phyloP scores from a whole-genome alignment of 2,797 vertebrate species.

The Octomys mimax region DNA sequence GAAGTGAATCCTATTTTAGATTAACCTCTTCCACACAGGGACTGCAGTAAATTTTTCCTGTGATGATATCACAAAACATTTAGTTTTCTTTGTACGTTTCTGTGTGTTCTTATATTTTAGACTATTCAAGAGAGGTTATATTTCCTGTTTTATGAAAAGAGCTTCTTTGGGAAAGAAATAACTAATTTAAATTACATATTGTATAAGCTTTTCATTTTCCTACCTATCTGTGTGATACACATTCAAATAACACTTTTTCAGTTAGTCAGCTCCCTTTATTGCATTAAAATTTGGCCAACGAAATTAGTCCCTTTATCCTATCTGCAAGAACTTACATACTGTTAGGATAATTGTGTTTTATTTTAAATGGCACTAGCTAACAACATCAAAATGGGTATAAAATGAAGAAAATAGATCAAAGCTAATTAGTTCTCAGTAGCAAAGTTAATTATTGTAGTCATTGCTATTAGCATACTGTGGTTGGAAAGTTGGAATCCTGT shows the following conservation, averaged over 20 bases:
- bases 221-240: constrained; percentile 25
- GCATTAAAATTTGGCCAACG: constrained; percentile 38
- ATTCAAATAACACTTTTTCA: constrained; percentile 35
- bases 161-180: background rate
- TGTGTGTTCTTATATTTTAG: background rate
- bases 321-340: background rate
- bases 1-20: background rate
- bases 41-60: background rate
- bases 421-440: background rate
- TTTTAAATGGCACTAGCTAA: constrained; percentile 6
- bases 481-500: background rate
- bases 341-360: background rate
- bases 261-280: constrained; percentile 9
- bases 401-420: constrained; percentile 21
- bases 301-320: background rate
- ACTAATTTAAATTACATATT: background rate
- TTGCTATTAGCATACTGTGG: background rate
- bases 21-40: background rate
- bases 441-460: constrained; percentile 18
- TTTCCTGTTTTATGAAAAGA: constrained; percentile 40
- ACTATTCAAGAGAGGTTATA: background rate
- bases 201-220: constrained; percentile 21
- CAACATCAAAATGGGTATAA: background rate
- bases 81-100: constrained; percentile 45
- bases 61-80: constrained; percentile 1